Base-by-base conservation (phyloP, 2,797 vertebrate genomes). In the Anisognathus igniventris region DNA sequence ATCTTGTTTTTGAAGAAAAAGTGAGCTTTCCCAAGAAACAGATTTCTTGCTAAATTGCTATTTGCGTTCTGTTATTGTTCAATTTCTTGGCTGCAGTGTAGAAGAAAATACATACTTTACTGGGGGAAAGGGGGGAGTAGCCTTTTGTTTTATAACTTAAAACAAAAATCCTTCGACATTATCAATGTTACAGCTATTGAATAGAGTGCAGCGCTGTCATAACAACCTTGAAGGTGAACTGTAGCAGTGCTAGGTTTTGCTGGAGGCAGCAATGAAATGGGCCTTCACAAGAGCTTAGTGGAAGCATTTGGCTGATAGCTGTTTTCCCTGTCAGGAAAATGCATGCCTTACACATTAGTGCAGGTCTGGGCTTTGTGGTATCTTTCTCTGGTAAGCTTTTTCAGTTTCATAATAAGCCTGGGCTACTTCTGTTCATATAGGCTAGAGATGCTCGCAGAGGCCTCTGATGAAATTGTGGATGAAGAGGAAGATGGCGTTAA, bases 391-490 rank as follows among this genome's bases (percentile, higher is more conserved):
- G 4, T 42, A 21, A 20, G 28, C 17, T 35, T 54, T 33, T 20
- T 48, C 39, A 45, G 40, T 77, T 72, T 54, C 64, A 89, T 54
- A 76, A 39, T 79, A 71, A 88, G n/a, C 16, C 37, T 48, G 27
- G 27, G 27, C 73, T 93, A 4, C n/a, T 72, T 92, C 54, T 79
- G 31, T 94, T 82, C 40, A 51, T 48, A 4, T 74, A 98, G 98
- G 98, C 61, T 97, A 53, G 93, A 97, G 78, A 96, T 98, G 91
- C 96, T 98, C 0, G 14, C 93, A 68, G 97, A 98, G 81, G 91
- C 95, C 61, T 95, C 97, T 19, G 80, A 82, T 39, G 97, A 96
- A 76, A 66, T 87, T 28, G 76, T 65, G 83, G 83, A 94, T 53
- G 96, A 97, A 87, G 95, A 96, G 50, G 97, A 96, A 53, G 64